phyloP scores from a whole-genome alignment of 1,140 invertebrate species.

The Acyrthosiphon pisum region DNA sequence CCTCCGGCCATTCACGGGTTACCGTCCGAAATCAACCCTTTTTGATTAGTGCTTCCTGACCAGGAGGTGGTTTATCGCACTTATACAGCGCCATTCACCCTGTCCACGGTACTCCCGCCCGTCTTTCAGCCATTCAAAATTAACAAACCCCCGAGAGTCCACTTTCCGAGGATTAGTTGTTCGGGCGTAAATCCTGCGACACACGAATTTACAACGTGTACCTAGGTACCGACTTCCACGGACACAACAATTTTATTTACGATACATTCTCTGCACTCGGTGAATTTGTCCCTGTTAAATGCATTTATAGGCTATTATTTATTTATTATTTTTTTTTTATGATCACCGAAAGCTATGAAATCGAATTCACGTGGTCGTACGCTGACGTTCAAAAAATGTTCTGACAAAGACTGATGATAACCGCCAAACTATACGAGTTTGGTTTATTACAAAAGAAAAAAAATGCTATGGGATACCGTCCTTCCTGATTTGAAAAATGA shows the following conservation, averaged over 20 bases:
- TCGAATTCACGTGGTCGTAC: background rate
- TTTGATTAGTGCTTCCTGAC: constrained; percentile 51
- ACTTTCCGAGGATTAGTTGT: constrained; percentile 49
- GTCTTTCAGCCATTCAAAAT: constrained; percentile 29
- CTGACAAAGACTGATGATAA: constrained; percentile 51
- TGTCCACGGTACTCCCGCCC: background rate
- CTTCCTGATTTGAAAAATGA: constrained; percentile 47
- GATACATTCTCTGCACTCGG: background rate
- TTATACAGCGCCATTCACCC: background rate
- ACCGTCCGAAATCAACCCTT: constrained; percentile 51
- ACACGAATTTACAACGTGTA: background rate
- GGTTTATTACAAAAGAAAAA: constrained; percentile 32
- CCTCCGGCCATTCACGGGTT: constrained; percentile 36
- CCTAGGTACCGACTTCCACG: background rate
- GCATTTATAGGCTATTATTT: background rate
- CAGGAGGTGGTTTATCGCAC: constrained; percentile 40
- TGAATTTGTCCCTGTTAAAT: background rate
- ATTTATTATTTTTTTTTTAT: background rate
- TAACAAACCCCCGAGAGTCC: constrained; percentile 24
- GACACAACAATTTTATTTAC: background rate
- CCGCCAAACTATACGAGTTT: background rate
- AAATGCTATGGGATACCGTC: background rate
- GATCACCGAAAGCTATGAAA: background rate
- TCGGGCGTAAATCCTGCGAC: background rate
- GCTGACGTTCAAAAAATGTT: background rate